Percentiles rank a stretch among this genome's conserved stretches.
phyloP scores from a whole-genome alignment of 2,888 invertebrate species.

The Eurytoma adleriae region DNA sequence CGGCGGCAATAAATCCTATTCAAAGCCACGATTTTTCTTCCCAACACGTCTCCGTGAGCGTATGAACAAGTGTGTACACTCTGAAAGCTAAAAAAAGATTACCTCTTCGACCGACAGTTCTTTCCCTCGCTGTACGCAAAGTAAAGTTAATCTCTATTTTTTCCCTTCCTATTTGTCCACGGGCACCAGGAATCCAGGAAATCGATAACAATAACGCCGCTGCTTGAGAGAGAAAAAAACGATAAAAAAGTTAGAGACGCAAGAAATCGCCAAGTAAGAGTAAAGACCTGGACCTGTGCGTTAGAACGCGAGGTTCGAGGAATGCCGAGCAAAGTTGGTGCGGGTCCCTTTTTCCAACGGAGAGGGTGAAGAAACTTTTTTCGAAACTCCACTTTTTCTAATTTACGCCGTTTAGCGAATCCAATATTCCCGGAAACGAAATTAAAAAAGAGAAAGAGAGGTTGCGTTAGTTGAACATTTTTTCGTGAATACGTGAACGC shows the following conservation, averaged over 20 bases:
- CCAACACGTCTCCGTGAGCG: background rate
- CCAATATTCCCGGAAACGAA: constrained; percentile 59
- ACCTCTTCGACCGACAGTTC: background rate
- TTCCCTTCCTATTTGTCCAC: background rate
- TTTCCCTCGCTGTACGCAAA: constrained; percentile 11
- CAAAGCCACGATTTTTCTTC: constrained; percentile 32
- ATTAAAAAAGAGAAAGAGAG: constrained; percentile 16
- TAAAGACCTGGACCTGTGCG: background rate
- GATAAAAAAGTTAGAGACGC: background rate
- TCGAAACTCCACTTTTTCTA: constrained; percentile 66
- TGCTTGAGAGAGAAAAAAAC: background rate
- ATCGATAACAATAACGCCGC: constrained; percentile 16
- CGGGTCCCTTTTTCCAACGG: constrained; percentile 15
- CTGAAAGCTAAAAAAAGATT: background rate
- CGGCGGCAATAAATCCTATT: constrained; percentile 25
- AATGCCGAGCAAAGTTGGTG: constrained; percentile 1
- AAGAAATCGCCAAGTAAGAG: background rate
- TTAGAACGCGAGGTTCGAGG: background rate
- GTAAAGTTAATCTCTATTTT: constrained; percentile 39
- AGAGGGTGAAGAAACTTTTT: constrained; percentile 53
- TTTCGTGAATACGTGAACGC: background rate
- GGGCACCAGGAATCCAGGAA: constrained; percentile 3
- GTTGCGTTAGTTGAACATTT: background rate
- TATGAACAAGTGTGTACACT: background rate
- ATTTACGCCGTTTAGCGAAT: constrained; percentile 65